These are phyloP conservation scores for Nemotelus pantherinus DNA, from an alignment of 2,888 invertebrate species.

Conservation along the genomic window DNA sequence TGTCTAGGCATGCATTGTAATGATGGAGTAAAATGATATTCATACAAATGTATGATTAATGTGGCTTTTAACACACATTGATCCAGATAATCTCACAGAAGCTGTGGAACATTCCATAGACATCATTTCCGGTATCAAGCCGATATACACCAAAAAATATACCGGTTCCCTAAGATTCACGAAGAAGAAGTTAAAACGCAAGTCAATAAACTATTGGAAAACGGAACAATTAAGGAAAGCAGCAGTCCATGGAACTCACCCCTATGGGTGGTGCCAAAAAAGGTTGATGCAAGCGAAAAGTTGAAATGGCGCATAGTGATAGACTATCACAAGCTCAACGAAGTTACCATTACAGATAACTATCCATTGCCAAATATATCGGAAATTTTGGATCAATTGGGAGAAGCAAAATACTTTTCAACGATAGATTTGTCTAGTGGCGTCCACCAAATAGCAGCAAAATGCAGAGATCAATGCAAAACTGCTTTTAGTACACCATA, in stretches of 20 bases:
- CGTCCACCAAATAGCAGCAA: background rate
- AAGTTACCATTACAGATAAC: background rate
- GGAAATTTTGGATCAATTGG: background rate
- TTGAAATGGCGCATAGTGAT: too few species aligned
- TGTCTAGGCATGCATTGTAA: too few species aligned
- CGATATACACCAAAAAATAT: background rate
- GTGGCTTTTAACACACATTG: too few species aligned
- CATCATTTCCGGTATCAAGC: too few species aligned
- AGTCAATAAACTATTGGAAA: constrained; percentile 10
- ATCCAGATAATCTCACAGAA: too few species aligned
- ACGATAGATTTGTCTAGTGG: background rate
- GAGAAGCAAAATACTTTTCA: constrained; percentile 1
- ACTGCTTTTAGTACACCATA: constrained; percentile 1
- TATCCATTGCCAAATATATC: constrained; percentile 24
- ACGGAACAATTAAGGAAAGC: background rate
- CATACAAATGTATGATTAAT: too few species aligned
- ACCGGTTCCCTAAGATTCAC: background rate
- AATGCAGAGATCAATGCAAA: background rate
- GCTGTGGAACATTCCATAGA: too few species aligned
- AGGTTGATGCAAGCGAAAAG: too few species aligned
- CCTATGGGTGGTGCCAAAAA: constrained; percentile 3
- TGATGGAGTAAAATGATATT: too few species aligned
- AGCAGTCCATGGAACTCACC: constrained; percentile 17
- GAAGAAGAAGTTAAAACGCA: background rate
- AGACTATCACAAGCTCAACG: background rate